Base-by-base conservation (phyloP, 2,888 invertebrate species). In the Villa cingulata region DNA sequence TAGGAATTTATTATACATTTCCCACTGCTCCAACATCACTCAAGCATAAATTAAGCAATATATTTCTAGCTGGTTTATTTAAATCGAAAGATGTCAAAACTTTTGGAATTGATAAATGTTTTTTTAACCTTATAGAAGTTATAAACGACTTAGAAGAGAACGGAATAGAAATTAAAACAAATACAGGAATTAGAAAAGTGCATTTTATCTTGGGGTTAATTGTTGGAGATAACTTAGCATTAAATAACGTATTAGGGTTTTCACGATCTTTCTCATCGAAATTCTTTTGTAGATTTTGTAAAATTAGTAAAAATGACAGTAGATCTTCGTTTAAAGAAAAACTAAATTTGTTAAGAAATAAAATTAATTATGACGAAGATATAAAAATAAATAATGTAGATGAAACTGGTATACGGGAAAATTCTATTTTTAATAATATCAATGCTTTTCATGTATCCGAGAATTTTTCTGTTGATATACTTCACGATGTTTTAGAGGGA, bases 41-140 rank as follows among this genome's bases (percentile, higher is more conserved):
- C 12, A 36, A 20, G 19, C 27, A 23, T 37, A 45, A 41, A 45
- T 23, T 41, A 15, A 16, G 37, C 16, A 45, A 45, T 29, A 41
- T 40, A 29, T 44, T 49, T 40, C 15, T 45, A 36, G 49, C 45
- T 16, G 41, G n/a, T 6, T 45, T 49, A 16, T 45, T 49, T 41
- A 45, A 49, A 49, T 29, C 41, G 2, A 17, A 38, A 23, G 44
- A 47, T 18, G 18, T 50, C 6, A 50, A 44, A 40, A 37, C 20
- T 12, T 47, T 44, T 18, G 47, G 50, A 16, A 50, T 48, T 45
- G 36, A 46, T n/a, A n/a, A n/a, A n/a, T n/a, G n/a, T n/a, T n/a
- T n/a, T n/a, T n/a, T n/a, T n/a, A n/a, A n/a, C n/a, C 18, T 46
- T 39, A 44, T 43, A 43, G 17, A 41, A 47, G 10, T 46, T 38